Evolutionary conservation across 2,888 invertebrate species (phyloP).

Genomic region (Zygothrica quintamaculata): DNA sequence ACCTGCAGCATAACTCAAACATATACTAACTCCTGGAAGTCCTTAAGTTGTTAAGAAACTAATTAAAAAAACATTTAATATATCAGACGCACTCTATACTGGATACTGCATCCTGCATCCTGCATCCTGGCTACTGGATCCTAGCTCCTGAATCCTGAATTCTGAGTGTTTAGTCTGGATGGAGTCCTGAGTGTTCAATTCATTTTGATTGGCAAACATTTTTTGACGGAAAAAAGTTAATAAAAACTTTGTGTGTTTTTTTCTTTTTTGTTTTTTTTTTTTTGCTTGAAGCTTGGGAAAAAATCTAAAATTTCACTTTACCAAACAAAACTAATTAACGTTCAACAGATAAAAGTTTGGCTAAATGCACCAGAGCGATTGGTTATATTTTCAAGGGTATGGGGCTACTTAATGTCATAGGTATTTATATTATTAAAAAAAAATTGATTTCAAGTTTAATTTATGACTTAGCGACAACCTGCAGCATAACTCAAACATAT

Average conservation of each 20-base stretch:
- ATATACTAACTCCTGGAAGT: too few relatives aligned
- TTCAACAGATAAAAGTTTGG: constrained; percentile 80
- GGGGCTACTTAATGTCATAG: too few relatives aligned
- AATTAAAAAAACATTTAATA: too few relatives aligned
- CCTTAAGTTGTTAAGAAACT: too few relatives aligned
- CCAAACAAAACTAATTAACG: constrained; percentile 83
- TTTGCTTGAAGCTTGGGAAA: constrained; percentile 40
- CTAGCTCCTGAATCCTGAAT: background rate
- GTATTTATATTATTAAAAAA: too few relatives aligned
- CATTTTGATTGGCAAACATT: constrained; percentile 80
- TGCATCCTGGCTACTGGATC: background rate
- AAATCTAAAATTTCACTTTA: constrained; percentile 81
- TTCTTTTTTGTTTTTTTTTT: too few relatives aligned
- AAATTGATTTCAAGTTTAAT: too few relatives aligned
- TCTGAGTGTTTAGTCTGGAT: too few relatives aligned
- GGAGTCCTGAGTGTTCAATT: constrained; percentile 74
- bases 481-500: too few relatives aligned
- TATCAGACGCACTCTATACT: constrained; percentile 57
- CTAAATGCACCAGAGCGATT: constrained; percentile 37
- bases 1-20: too few relatives aligned
- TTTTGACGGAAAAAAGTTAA: constrained; percentile 58
- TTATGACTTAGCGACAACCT: too few relatives aligned
- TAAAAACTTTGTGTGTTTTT: constrained; percentile 73
- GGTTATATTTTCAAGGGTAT: too few relatives aligned
- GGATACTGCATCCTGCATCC: constrained; percentile 40